Conservation (phyloP, 2,888 invertebrate species). For the Adineta ricciae region DNA sequence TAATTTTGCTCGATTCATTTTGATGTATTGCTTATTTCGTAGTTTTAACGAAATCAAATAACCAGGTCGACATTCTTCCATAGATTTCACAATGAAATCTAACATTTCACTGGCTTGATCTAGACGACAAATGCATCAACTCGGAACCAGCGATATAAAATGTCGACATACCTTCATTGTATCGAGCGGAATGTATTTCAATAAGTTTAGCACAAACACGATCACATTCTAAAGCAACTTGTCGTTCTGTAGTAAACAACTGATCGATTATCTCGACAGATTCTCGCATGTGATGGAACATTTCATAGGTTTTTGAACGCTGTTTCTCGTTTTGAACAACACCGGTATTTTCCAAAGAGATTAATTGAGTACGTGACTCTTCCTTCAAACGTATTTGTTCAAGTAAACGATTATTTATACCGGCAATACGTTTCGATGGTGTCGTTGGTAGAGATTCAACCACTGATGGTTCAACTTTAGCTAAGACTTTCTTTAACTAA, state of each 20-base stretch:
- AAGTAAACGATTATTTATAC: neutral
- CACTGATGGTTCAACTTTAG: neutral
- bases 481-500: constrained; percentile 10
- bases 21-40: constrained; percentile 14
- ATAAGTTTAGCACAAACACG: neutral
- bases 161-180: neutral
- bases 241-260: constrained; percentile 10
- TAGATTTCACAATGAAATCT: neutral
- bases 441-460: neutral
- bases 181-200: neutral
- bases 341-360: neutral
- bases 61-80: neutral
- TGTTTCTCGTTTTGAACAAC: neutral
- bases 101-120: neutral
- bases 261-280: neutral
- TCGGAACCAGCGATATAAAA: neutral
- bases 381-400: constrained; percentile 22
- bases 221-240: constrained; percentile 16
- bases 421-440: constrained; percentile 7
- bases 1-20: neutral
- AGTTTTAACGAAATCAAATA: neutral
- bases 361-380: neutral
- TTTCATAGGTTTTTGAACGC: neutral
- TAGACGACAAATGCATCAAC: neutral
- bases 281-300: neutral